A percentile compares a stretch with the other conserved stretches of the same genome.
These are phyloP conservation scores for Leucania comma DNA, from an alignment of 2,888 invertebrate genomes.

Conservation along the genomic window DNA sequence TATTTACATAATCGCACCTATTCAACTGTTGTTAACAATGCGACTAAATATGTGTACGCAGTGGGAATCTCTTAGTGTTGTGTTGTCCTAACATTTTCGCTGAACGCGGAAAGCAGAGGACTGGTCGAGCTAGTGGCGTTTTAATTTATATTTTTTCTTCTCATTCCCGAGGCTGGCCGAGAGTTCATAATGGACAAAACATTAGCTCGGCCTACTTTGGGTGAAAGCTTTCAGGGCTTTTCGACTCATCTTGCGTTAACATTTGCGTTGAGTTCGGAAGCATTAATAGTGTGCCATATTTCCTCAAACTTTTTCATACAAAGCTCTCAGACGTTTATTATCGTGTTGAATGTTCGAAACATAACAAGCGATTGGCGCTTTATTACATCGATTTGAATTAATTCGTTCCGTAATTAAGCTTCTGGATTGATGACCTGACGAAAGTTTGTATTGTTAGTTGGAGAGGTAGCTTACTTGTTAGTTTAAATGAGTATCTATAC, in stretches of 20 bases:
- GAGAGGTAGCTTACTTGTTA: constrained; percentile 41
- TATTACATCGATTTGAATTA: constrained; percentile 53
- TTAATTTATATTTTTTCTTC: constrained; percentile 83
- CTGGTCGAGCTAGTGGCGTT: constrained; percentile 69
- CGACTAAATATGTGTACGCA: constrained; percentile 57
- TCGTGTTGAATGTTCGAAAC: constrained; percentile 35
- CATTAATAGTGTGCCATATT: constrained; percentile 64
- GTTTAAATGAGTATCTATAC: constrained; percentile 37
- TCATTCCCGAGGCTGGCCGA: constrained; percentile 72
- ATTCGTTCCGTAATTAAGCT: constrained; percentile 48
- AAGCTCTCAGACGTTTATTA: constrained; percentile 35
- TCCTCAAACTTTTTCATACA: constrained; percentile 53
- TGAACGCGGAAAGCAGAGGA: constrained; percentile 66
- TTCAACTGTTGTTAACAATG: constrained; percentile 67
- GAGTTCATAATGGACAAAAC: constrained; percentile 87
- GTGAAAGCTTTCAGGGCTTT: constrained; percentile 85
- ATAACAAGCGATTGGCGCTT: constrained; percentile 42
- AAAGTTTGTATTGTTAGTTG: constrained; percentile 52
- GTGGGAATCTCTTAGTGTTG: constrained; percentile 51
- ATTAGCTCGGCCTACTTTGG: constrained; percentile 85
- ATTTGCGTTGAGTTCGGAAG: constrained; percentile 65
- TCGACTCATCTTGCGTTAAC: constrained; percentile 80
- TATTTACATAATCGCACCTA: constrained; percentile 68
- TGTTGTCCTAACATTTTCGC: constrained; percentile 65
- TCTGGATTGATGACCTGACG: constrained; percentile 45